Percentiles rank a stretch among this genome's conserved stretches.
Conservation (phyloP, 2,113 vertebrate genomes). For the Myrmophylax atrothorax region DNA sequence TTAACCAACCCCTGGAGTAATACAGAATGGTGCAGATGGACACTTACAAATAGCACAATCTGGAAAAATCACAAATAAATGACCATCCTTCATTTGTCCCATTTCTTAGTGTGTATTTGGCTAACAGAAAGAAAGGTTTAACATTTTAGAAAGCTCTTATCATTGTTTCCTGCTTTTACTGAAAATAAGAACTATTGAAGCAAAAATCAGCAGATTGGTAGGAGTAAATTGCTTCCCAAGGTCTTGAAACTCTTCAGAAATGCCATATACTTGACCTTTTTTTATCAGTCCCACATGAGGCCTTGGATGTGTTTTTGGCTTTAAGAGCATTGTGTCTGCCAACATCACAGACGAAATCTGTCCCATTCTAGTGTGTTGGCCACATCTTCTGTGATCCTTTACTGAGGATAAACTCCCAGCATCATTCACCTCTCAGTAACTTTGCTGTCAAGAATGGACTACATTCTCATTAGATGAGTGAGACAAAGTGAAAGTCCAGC, state of each 20-base stretch:
- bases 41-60: not conserved
- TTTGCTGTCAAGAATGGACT: not conserved
- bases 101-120: not conserved
- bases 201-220: not conserved
- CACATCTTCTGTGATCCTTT: not conserved
- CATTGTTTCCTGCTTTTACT: not conserved
- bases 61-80: not conserved
- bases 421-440: not conserved
- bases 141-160: not conserved
- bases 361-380: not conserved
- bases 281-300: not conserved
- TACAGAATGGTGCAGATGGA: not conserved
- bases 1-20: not conserved
- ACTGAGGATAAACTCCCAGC: not conserved
- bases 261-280: not conserved
- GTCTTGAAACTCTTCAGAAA: slow-evolving; percentile 10
- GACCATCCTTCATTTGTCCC: not conserved
- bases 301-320: not conserved
- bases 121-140: not conserved
- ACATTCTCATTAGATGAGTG: not conserved
- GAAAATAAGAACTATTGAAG: not conserved
- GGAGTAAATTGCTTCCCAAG: not conserved
- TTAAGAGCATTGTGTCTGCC: not conserved
- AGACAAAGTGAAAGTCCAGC: slow-evolving; percentile 11
- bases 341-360: not conserved